phyloP scores from a whole-genome alignment of 2,888 invertebrate genomes.

The Drosophila lutescens region DNA sequence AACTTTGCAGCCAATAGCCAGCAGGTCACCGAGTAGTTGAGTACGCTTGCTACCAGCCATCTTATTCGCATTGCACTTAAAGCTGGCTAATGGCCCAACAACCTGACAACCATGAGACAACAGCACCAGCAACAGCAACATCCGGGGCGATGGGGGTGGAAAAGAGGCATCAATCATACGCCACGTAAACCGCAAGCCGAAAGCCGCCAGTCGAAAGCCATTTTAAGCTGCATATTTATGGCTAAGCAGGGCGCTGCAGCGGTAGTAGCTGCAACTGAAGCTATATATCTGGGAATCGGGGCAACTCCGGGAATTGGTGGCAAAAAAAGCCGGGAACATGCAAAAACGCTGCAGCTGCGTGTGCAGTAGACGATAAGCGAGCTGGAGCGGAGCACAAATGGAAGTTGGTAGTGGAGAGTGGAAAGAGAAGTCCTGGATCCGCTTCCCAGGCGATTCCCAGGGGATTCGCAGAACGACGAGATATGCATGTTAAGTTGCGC shows the following conservation, averaged over 20 bases:
- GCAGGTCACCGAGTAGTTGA: slow-evolving; percentile 16
- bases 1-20: slow-evolving; percentile 1
- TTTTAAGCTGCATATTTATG: slow-evolving; percentile 79
- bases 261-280: slow-evolving; percentile 9
- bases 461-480: slow-evolving; percentile 57
- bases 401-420: slow-evolving; percentile 26
- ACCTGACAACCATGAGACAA: slow-evolving; percentile 46
- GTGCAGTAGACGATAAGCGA: slow-evolving; percentile 72
- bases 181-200: slow-evolving; percentile 77
- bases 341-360: slow-evolving; percentile 72
- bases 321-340: slow-evolving; percentile 43
- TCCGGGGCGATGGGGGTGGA: slow-evolving; percentile 11
- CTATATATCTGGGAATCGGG: slow-evolving; percentile 5
- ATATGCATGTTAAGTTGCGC: slow-evolving; percentile 80
- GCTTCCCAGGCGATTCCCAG: slow-evolving; percentile 57
- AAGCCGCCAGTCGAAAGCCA: slow-evolving; percentile 78
- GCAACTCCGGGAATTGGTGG: slow-evolving; percentile 1
- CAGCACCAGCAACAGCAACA: slow-evolving; percentile 20
- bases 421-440: slow-evolving; percentile 18
- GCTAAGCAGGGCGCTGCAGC: slow-evolving; percentile 62
- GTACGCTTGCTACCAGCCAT: slow-evolving; percentile 12
- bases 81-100: slow-evolving; percentile 54
- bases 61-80: slow-evolving; percentile 43
- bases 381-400: slow-evolving; percentile 32
- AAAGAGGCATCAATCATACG: slow-evolving; percentile 75